Evolutionary conservation across 2,888 invertebrate species (phyloP).

Genomic region (Scaptomyza flava): DNA sequence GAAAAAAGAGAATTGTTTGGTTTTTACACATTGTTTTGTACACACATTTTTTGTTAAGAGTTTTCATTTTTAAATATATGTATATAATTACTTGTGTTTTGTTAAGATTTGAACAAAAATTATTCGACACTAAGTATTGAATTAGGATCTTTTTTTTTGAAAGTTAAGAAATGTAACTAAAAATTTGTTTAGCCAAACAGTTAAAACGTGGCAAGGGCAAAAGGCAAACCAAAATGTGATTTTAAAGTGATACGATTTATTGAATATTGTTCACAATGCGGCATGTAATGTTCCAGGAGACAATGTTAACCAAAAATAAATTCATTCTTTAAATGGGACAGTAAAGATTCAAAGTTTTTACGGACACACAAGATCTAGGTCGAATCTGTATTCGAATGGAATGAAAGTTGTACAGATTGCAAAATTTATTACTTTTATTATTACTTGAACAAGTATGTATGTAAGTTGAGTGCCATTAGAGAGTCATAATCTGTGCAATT

Average conservation of each 20-base stretch:
- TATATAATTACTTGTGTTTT: slow-evolving; percentile 27
- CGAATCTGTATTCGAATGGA: neutral
- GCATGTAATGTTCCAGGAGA: slow-evolving; percentile 19
- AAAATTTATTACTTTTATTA: slow-evolving; percentile 1
- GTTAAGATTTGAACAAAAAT: slow-evolving; percentile 20
- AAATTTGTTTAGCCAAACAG: slow-evolving; percentile 44
- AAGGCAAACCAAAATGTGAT: slow-evolving; percentile 11
- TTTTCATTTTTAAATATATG: slow-evolving; percentile 35
- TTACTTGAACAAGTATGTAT: neutral
- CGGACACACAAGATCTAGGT: slow-evolving; percentile 1
- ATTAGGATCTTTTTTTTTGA: slow-evolving; percentile 24
- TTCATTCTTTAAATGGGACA: neutral
- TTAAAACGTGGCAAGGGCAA: slow-evolving; percentile 40
- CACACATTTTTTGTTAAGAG: slow-evolving; percentile 67
- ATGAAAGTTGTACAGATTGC: neutral
- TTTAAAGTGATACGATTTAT: neutral
- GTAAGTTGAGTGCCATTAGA: slow-evolving; percentile 11
- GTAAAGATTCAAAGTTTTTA: neutral
- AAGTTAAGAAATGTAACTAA: slow-evolving; percentile 28
- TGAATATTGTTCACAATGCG: slow-evolving; percentile 12
- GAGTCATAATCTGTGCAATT: slow-evolving; percentile 10
- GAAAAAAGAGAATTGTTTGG: slow-evolving; percentile 76
- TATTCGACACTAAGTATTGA: slow-evolving; percentile 18
- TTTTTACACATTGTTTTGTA: slow-evolving; percentile 78
- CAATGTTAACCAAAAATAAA: slow-evolving; percentile 5